Base-by-base conservation (phyloP, 2,797 vertebrate genomes). In the Gobionotothen gibberifrons region DNA sequence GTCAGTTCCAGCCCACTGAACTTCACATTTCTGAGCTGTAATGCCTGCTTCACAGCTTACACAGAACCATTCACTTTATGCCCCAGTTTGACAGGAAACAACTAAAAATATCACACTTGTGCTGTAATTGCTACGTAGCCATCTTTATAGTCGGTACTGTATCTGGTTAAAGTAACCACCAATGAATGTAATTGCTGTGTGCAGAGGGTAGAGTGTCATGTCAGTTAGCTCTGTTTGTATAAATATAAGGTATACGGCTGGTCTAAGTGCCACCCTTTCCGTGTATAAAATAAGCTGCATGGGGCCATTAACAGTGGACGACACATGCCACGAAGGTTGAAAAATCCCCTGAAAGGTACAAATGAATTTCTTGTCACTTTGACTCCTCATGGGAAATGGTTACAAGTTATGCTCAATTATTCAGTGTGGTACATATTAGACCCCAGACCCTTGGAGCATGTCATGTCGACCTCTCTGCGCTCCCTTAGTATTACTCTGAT, bases 41-140 rank as follows among this genome's bases (percentile, higher is more conserved):
- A 90, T 80, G 79, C 73, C 83, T 42, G 72, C 86, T 70, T 78
- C 76, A 82, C 72, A 65, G 64, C 81, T 82, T 69, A 84, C 86
- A 91, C 88, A 90, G 90, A 84, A 72, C 83, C 90, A 87, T 93
- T 93, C 85, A 90, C 85, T 85, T 93, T 87, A 87, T 87, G 73
- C 85, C 80, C 86, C 87, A 32, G 87, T 91, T 87, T 88, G 85
- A 92, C 93, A 94, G 92, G 92, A 94, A 94, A 90, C 85, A 90
- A 91, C 93, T 93, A 94, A 94, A 95, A 94, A 94, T 94, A 94
- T 92, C 93, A 92, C 93, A 93, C 92, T 92, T 85, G 76, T 89
- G 90, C 90, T 81, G 92, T 94, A 93, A 94, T 94, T 94, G 85
- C 92, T 85, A 84, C 32, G 79, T 92, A 92, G 88, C 90, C 89